Evolutionary conservation across 2,888 invertebrate species (phyloP).

Genomic region (Cerastis leucographa): DNA sequence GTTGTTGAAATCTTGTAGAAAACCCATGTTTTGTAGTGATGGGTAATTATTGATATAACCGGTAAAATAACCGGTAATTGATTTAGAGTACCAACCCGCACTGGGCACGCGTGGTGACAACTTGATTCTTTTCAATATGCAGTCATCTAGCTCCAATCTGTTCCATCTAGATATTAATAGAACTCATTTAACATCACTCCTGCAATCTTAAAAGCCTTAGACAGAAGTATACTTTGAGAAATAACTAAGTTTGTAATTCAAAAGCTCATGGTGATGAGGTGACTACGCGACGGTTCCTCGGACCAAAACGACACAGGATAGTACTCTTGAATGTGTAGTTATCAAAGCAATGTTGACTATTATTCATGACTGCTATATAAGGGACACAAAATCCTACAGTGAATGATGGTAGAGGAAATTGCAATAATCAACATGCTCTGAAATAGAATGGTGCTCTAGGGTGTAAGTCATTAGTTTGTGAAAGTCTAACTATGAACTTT

Average conservation of each 20-base stretch:
- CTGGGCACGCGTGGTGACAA: too few species aligned
- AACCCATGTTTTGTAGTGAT: neutral
- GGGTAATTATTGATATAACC: neutral
- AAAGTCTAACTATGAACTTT: neutral
- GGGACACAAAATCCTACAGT: too few species aligned
- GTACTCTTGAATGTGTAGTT: neutral
- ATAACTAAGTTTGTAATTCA: neutral
- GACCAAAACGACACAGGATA: neutral
- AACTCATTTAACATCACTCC: neutral
- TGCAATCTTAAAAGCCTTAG: neutral
- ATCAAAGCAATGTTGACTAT: neutral
- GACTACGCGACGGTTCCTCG: neutral
- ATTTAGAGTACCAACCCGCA: too few species aligned
- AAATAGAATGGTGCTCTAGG: neutral
- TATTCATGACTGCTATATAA: conserved; percentile 15
- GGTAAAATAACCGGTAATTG: too few species aligned
- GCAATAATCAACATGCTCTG: neutral
- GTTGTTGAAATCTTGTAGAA: neutral
- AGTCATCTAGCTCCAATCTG: neutral
- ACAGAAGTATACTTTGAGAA: neutral
- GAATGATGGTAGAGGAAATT: neutral
- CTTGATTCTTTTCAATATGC: neutral
- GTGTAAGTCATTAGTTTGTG: neutral
- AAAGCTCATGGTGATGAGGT: neutral
- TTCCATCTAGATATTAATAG: neutral